Conservation (phyloP, 2,797 vertebrate species). For the Euphonia xanthogaster region DNA sequence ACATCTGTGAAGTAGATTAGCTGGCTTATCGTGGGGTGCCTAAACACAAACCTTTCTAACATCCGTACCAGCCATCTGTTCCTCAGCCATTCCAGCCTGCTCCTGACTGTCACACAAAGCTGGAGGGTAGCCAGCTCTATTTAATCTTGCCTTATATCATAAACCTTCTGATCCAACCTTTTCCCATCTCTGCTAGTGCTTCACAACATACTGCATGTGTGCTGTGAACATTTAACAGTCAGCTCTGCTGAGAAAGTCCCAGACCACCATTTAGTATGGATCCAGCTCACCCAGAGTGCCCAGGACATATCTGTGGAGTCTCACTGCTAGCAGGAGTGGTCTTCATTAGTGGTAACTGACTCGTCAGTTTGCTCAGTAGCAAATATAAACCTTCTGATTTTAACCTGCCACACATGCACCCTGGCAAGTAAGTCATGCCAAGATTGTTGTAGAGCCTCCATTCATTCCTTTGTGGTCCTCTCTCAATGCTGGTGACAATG, state of each 20-base stretch:
- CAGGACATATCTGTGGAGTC: neutral
- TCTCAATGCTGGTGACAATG: neutral
- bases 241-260: neutral
- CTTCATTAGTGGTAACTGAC: neutral
- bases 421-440: neutral
- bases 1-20: conserved; percentile 56
- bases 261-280: neutral
- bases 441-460: neutral
- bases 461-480: neutral
- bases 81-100: neutral
- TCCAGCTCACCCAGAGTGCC: neutral
- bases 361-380: neutral
- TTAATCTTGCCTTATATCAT: neutral
- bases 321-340: neutral
- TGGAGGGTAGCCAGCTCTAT: neutral
- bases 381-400: conserved; percentile 1
- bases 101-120: neutral
- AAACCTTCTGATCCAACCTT: conserved; percentile 16
- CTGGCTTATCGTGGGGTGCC: conserved; percentile 29
- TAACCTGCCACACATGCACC: neutral
- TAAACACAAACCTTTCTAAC: conserved; percentile 42
- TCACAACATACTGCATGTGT: accelerated
- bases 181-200: neutral
- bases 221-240: neutral
- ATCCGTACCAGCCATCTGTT: conserved; percentile 43